phyloP scores from a whole-genome alignment of 1,140 invertebrate genomes.

The Drosophila tsacasi region DNA sequence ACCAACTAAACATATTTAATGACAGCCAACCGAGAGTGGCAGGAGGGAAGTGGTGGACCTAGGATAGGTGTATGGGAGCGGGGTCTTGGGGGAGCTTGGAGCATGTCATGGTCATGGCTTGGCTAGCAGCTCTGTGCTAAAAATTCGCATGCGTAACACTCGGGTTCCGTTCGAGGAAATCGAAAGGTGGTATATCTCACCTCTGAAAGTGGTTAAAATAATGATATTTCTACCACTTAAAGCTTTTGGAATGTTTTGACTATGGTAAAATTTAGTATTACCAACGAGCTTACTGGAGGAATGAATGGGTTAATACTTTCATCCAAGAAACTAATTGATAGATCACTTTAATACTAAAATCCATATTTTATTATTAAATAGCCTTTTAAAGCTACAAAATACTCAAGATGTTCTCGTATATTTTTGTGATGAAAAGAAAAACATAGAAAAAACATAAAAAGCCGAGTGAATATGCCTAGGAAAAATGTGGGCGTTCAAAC shows the following conservation, averaged over 20 bases:
- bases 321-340: not conserved
- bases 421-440: slow-evolving; percentile 5
- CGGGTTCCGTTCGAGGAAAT: slow-evolving; percentile 42
- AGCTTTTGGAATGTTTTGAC: not conserved
- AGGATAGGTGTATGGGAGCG: slow-evolving; percentile 6
- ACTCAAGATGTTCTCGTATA: not conserved
- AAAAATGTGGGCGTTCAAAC: not conserved
- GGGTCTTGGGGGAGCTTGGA: slow-evolving; percentile 5
- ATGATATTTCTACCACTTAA: not conserved
- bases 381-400: not conserved
- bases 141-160: slow-evolving; percentile 53
- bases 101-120: slow-evolving; percentile 52
- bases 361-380: not conserved
- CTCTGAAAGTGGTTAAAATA: slow-evolving; percentile 4
- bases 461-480: not conserved
- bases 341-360: not conserved
- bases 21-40: slow-evolving; percentile 32
- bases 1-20: slow-evolving; percentile 61
- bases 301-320: not conserved
- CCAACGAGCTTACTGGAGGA: too few species aligned
- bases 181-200: slow-evolving; percentile 33
- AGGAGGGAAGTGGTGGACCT: not conserved
- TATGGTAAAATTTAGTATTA: not conserved
- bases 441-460: not conserved
- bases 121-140: slow-evolving; percentile 41